Conservation (phyloP, 2,113 vertebrate genomes). For the Gila orcuttii region DNA sequence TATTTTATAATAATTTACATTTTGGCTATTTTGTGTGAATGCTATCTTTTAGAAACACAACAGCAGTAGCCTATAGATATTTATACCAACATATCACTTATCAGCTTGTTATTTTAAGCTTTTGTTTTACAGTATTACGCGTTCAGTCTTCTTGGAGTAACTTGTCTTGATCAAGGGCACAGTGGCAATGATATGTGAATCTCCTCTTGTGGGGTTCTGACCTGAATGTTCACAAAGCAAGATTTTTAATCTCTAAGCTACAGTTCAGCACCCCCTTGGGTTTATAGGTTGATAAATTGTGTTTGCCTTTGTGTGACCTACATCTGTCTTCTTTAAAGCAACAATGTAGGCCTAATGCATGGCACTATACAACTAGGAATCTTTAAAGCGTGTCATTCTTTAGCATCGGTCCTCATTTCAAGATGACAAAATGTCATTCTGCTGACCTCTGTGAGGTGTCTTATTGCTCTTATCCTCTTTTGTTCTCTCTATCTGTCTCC, state of each 20-base stretch:
- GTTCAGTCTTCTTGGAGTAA: not conserved
- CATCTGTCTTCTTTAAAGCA: slow-evolving; percentile 21
- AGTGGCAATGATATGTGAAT: not conserved
- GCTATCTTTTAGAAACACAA: not conserved
- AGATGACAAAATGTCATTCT: slow-evolving; percentile 3
- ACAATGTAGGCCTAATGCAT: not conserved
- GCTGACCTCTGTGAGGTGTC: slow-evolving; percentile 14
- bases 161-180: not conserved
- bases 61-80: not conserved
- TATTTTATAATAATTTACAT: not conserved
- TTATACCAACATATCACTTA: not conserved
- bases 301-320: slow-evolving; percentile 31
- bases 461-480: slow-evolving; percentile 31
- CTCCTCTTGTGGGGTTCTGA: not conserved
- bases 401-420: not conserved
- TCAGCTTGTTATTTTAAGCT: not conserved
- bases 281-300: slow-evolving; percentile 16
- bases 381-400: not conserved
- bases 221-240: not conserved
- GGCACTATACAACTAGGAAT: slow-evolving; percentile 43
- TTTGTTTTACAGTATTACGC: not conserved
- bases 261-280: not conserved
- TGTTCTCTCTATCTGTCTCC: slow-evolving; percentile 29
- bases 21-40: not conserved
- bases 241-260: not conserved